Evolutionary conservation across 2,888 invertebrate genomes (phyloP).

Genomic region (Zaprionus bogoriensis): DNA sequence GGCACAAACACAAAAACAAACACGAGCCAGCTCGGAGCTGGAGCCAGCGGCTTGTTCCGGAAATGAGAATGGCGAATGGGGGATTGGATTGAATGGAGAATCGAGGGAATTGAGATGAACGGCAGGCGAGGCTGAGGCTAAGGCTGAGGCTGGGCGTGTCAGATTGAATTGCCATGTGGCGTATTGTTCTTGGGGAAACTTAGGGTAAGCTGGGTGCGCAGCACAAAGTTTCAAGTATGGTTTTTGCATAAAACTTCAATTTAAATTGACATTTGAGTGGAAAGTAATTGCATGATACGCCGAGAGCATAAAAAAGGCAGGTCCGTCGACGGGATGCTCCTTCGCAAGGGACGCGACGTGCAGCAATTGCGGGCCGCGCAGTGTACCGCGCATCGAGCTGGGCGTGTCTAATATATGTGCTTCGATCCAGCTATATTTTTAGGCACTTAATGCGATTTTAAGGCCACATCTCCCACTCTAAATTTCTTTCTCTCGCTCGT

Average conservation of each 20-base stretch:
- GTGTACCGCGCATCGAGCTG: conserved; percentile 1
- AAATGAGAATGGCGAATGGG: conserved; percentile 45
- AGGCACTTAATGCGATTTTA: conserved; percentile 73
- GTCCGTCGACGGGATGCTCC: conserved; percentile 42
- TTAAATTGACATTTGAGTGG: conserved; percentile 79
- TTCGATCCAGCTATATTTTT: conserved; percentile 56
- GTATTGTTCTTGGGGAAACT: conserved; percentile 56
- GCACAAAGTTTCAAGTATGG: conserved; percentile 72
- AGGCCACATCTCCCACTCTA: conserved; percentile 9
- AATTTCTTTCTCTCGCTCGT: neutral
- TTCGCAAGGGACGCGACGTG: neutral
- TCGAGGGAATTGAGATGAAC: conserved; percentile 4
- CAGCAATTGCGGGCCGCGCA: neutral
- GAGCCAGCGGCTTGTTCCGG: conserved; percentile 39
- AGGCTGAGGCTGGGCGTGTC: conserved; percentile 19
- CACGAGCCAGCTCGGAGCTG: neutral
- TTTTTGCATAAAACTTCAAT: conserved; percentile 79
- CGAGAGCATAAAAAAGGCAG: conserved; percentile 71
- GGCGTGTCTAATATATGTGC: conserved; percentile 72
- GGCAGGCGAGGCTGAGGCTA: neutral
- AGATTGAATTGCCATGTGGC: conserved; percentile 60
- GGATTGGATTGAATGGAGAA: conserved; percentile 38
- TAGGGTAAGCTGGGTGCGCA: neutral
- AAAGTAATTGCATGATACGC: conserved; percentile 80
- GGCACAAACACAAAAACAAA: conserved; percentile 39